Conservation (phyloP, 2,888 invertebrate species). For the Oscheius sp. region DNA sequence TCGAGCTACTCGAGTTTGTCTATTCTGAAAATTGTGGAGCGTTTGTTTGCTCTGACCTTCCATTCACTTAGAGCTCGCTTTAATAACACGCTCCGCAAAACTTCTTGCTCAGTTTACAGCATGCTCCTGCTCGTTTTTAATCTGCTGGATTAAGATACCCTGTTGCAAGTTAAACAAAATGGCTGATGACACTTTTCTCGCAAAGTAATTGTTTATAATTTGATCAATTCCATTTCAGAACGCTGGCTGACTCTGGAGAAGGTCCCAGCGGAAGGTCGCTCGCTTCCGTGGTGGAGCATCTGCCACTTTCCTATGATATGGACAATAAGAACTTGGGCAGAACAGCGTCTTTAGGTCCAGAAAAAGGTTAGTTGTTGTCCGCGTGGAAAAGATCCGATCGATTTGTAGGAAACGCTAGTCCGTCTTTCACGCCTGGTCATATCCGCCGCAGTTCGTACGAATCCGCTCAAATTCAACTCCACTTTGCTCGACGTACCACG, state of each 20-base stretch:
- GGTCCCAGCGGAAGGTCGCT: constrained; percentile 48
- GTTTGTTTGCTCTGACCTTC: not conserved
- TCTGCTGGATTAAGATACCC: not conserved
- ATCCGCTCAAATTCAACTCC: constrained; percentile 58
- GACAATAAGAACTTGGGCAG: constrained; percentile 56
- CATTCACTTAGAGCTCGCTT: not conserved
- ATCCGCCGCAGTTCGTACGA: constrained; percentile 64
- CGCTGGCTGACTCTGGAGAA: constrained; percentile 27
- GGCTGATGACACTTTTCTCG: too few species aligned
- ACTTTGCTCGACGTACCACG: constrained; percentile 49
- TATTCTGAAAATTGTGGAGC: constrained; percentile 1
- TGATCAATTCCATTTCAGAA: not conserved
- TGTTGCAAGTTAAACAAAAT: too few species aligned
- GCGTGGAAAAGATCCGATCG: not conserved
- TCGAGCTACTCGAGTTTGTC: not conserved
- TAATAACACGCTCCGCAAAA: not conserved
- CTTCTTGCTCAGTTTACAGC: not conserved
- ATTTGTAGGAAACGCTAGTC: constrained; percentile 6
- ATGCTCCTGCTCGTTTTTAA: not conserved
- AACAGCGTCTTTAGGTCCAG: constrained; percentile 46
- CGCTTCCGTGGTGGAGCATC: constrained; percentile 62
- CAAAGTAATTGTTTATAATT: not conserved
- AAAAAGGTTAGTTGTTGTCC: not conserved
- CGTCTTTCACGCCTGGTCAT: constrained; percentile 58
- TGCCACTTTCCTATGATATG: constrained; percentile 62